A percentile compares a stretch with the other conserved stretches of the same genome.
phyloP scores from a whole-genome alignment of 1,140 invertebrate genomes.

The Saccostrea echinata region DNA sequence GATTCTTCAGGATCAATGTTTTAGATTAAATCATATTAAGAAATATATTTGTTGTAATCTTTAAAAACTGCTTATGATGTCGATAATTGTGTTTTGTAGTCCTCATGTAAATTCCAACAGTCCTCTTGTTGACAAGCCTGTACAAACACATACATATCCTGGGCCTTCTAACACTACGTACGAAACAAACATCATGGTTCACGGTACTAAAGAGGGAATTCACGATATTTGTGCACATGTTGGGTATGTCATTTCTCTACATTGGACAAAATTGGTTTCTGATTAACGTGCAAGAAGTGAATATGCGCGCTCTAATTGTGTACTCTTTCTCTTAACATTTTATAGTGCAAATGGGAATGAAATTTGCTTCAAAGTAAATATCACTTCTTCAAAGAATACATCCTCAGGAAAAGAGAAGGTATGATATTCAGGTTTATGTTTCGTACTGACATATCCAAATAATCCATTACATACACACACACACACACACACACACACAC shows the following conservation, averaged over 20 bases:
- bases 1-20: background rate
- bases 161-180: background rate
- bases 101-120: background rate
- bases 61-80: background rate
- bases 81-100: background rate
- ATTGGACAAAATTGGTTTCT: background rate
- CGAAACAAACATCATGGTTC: background rate
- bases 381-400: background rate
- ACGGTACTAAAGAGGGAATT: background rate
- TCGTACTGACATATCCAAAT: background rate
- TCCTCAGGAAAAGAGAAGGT: background rate
- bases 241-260: background rate
- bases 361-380: slow-evolving; percentile 36
- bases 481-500: too few species aligned
- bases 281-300: background rate
- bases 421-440: background rate
- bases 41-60: background rate
- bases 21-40: background rate
- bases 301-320: background rate
- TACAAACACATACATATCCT: background rate
- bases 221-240: background rate
- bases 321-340: background rate
- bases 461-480: too few species aligned
- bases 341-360: slow-evolving; percentile 15
- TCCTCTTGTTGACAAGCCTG: background rate